Percentiles rank a stretch among this genome's conserved stretches.
Conservation (phyloP, 30 jellyfish, hydroid and myxozoan species). For the Aurelia sp. region DNA sequence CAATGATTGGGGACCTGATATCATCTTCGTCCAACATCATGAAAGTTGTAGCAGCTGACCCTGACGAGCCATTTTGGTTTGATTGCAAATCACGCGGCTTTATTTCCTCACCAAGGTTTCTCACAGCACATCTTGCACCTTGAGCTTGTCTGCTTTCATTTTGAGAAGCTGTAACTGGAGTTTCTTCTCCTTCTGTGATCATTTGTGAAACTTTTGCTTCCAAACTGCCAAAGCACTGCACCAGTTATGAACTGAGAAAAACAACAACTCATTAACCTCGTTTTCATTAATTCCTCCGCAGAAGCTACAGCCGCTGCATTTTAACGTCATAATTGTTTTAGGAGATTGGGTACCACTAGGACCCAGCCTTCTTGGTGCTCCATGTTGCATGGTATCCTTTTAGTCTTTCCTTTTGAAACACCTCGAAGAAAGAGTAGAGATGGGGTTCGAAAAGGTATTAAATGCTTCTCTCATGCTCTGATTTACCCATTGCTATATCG, state of each 20-base stretch:
- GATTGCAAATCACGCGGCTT: background rate
- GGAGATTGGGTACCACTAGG: background rate
- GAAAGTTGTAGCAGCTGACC: too few relatives aligned
- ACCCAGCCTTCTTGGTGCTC: background rate
- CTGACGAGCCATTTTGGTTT: too few relatives aligned
- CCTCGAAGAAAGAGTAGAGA: constrained; percentile 30
- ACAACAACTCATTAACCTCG: too few relatives aligned
- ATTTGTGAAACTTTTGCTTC: too few relatives aligned
- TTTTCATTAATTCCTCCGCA: too few relatives aligned
- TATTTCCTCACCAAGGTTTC: background rate
- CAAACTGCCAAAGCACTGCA: too few relatives aligned
- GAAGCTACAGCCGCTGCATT: background rate
- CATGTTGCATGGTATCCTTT: constrained; percentile 59
- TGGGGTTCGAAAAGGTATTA: constrained; percentile 82
- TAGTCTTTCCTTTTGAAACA: constrained; percentile 47
- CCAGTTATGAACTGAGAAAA: too few relatives aligned
- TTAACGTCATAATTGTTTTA: background rate
- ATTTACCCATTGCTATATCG: too few relatives aligned
- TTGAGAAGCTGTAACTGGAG: background rate
- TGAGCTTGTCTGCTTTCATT: background rate
- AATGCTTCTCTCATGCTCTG: background rate
- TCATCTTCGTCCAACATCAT: too few relatives aligned
- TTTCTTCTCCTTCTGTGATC: background rate
- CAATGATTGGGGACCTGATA: background rate
- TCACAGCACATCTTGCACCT: constrained; percentile 6